Evolutionary conservation across 2,888 invertebrate species (phyloP), one percentile per base, ranked within the genome.

Genomic region (Xestia xanthographa): DNA sequence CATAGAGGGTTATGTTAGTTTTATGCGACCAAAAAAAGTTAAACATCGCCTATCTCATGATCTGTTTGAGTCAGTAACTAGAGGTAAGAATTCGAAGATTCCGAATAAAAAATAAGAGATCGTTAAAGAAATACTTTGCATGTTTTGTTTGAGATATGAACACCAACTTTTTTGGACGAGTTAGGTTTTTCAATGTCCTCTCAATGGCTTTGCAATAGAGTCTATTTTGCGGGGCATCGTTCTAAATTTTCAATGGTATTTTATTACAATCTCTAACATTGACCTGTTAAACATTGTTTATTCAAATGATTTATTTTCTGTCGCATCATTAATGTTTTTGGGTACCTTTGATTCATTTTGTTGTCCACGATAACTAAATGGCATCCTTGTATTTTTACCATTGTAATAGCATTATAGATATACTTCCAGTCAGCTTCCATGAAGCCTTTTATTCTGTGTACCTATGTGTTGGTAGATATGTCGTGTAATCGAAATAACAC

Each of bases 1-100:
- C 92, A 92, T 92, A 92, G 91, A 91, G 89, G 91, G 93, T 93
- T 93, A 93, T 92, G 92, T 91, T 93, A 92, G 93, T 95, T 94
- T 95, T 93, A 92, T 89, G 86, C 88, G 88, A 89, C 92, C 90
- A 91, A 93, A 94, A 93, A 94, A 92, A 92, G 77, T 80, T 84
- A 91, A 92, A 92, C 91, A 91, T 87, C 89, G 81, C 87, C 89
- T 93, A 94, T 94, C 94, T 92, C 88, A 87, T 86, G 92, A 95
- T 95, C 95, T 86, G 84, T 91, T 92, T 87, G 89, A 88, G 87
- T 90, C 89, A 90, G 92, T 93, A 92, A 94, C 93, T 92, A 93
- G 92, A 92, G 93, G 92, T 92, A 91, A 93, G 92, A 93, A 94
- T 93, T 92, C 91, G 88, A 92, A 93, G 88, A 92, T 92, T 93